Evolutionary conservation across 2,113 vertebrate species (phyloP).

Genomic region (Oxyruncus cristatus): DNA sequence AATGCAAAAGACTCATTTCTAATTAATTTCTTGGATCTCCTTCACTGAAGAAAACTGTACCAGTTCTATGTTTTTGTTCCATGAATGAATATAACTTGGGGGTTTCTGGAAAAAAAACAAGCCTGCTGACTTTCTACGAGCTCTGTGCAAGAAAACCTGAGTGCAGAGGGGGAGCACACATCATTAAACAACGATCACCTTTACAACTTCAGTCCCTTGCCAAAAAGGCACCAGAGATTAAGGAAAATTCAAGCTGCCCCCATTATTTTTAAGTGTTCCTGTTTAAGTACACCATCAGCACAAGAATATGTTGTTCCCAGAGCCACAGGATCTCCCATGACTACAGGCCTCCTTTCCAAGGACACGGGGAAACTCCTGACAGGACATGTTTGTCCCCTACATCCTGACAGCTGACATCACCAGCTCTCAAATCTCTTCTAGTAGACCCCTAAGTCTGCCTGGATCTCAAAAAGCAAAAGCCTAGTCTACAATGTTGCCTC

Average conservation of each 20-base stretch:
- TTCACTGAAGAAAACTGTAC: background rate
- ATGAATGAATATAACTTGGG: fast-evolving
- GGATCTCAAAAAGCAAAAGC: background rate
- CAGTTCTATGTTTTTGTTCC: background rate
- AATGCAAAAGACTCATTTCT: background rate
- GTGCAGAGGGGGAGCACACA: background rate
- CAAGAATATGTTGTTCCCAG: background rate
- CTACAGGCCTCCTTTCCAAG: background rate
- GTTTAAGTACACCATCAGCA: background rate
- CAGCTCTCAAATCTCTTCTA: background rate
- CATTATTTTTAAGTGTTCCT: background rate
- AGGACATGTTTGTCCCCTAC: background rate
- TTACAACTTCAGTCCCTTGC: background rate
- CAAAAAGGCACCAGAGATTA: background rate
- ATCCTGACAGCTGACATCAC: background rate
- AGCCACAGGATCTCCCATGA: background rate
- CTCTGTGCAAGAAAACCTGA: background rate
- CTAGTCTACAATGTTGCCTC: background rate
- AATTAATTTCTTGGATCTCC: background rate
- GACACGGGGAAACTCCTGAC: background rate
- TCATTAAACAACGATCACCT: background rate
- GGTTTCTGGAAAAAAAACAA: background rate
- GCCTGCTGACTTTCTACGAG: background rate
- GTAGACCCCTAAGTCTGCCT: background rate
- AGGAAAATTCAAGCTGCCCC: background rate